Evolutionary conservation across 92 coral and sea anemone species (phyloP).

Genomic region (Porites lobata): DNA sequence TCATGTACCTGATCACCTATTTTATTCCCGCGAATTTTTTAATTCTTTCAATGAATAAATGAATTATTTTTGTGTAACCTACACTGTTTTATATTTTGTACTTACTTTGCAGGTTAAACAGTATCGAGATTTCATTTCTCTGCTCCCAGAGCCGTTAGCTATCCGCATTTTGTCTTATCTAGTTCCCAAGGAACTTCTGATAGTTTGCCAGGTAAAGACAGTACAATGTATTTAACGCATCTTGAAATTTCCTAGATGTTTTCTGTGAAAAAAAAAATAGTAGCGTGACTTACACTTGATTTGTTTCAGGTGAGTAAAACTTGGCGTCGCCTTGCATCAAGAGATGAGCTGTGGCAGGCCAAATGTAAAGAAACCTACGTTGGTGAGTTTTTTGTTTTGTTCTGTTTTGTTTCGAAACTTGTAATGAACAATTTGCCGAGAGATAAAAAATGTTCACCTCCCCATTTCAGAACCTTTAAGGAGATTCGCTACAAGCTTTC

Average conservation of each 20-base stretch:
- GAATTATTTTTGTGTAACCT: no score
- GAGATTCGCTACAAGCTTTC: no score
- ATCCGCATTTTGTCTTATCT: constrained; percentile 80
- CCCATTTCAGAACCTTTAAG: no score
- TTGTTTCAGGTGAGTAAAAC: constrained; percentile 81
- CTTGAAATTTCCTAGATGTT: not conserved
- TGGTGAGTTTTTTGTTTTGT: constrained; percentile 58
- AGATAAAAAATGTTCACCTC: no score
- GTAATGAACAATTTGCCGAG: no score
- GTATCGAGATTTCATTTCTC: constrained; percentile 88
- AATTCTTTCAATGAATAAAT: no score
- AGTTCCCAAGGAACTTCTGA: constrained; percentile 80
- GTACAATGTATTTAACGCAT: not conserved
- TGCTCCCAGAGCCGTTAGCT: constrained; percentile 87
- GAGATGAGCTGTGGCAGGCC: constrained; percentile 93
- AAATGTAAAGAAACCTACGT: constrained; percentile 88
- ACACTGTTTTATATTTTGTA: not conserved
- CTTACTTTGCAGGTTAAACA: constrained; percentile 82
- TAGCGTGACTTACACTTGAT: not conserved
- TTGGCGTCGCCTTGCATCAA: constrained; percentile 91
- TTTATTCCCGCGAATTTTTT: no score
- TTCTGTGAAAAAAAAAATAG: not conserved
- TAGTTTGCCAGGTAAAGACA: constrained; percentile 83
- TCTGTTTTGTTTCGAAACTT: no score
- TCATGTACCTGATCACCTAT: no score